Base-by-base conservation (phyloP, 2,888 invertebrate genomes). In the Malthinus seriepunctatus region DNA sequence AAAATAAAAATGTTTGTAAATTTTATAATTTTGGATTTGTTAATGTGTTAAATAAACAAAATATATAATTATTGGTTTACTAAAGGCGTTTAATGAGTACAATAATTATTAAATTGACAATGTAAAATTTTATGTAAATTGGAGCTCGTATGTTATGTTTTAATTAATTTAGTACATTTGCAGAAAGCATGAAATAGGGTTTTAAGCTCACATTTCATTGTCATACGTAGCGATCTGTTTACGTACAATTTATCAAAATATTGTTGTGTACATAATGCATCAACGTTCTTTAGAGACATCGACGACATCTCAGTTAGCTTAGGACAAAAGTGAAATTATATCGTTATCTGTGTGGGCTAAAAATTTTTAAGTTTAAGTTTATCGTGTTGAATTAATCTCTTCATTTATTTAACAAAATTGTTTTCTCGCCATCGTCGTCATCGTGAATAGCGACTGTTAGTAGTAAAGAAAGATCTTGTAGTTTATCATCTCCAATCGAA, bases 201-300 rank as follows among this genome's bases (percentile, higher is more conserved):
- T 60, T 59, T 58, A 63, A 66, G 63, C 65, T 63, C 62, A 67
- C 67, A 65, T 68, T 69, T 69, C 68, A 69, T 67, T 72, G 68
- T 71, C 70, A 68, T 65, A 61, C 65, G 65, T 67, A 68, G 66
- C 68, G 67, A 70, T 71, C 70, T 73, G 71, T 71, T 71, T 69
- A 64, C 67, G 56, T 65, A 67, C 69, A 69, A 71, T 73, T 73
- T 72, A 71, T 71, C 71, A 73, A 72, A 73, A 72, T 69, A 72
- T 71, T 71, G 67, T 70, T 56, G 42, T 56, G 50, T 56, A 44
- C 55, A 56, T 44, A 50, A 50, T 50, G 49, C 49, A 51, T 51
- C 52, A 50, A 31, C 52, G 52, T 48, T 54, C 49, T 49, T 56
- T 56, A 35, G 55, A 14, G 51, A 35, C 42, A 31, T 32, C 46